Evolutionary conservation across 2,797 vertebrate genomes (phyloP).

Genomic region (Smutsia temminckii): DNA sequence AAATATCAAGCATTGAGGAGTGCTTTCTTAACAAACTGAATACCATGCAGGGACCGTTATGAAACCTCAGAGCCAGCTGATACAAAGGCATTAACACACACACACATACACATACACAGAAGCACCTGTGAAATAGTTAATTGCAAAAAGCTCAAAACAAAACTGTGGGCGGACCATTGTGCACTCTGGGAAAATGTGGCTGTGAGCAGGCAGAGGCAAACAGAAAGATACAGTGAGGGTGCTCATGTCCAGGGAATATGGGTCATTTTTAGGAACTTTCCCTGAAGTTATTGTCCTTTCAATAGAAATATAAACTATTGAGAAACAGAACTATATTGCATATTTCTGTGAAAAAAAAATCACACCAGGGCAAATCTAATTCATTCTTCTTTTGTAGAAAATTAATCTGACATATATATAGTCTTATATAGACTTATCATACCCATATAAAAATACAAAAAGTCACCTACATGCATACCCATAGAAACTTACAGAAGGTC

Average conservation of each 20-base stretch:
- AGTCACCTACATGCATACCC: background rate
- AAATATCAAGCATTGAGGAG: background rate
- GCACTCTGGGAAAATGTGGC: background rate
- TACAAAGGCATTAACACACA: background rate
- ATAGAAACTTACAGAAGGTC: background rate
- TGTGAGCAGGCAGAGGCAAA: background rate
- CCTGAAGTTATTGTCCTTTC: background rate
- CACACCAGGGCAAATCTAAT: background rate
- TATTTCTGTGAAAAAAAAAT: background rate
- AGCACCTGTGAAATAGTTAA: background rate
- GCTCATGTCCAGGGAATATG: background rate
- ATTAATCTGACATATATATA: background rate
- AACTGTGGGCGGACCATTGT: background rate
- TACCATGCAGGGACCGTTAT: background rate
- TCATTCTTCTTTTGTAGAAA: background rate
- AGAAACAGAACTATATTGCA: background rate
- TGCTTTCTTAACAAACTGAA: background rate
- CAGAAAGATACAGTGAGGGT: background rate
- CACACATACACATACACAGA: background rate
- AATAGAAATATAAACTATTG: background rate
- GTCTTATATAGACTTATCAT: background rate
- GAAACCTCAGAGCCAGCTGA: background rate
- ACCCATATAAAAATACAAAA: background rate
- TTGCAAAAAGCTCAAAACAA: background rate
- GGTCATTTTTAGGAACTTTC: background rate